These are phyloP conservation scores for Naso thynnoides DNA, from an alignment of 2,797 vertebrate species.

Conservation along the genomic window DNA sequence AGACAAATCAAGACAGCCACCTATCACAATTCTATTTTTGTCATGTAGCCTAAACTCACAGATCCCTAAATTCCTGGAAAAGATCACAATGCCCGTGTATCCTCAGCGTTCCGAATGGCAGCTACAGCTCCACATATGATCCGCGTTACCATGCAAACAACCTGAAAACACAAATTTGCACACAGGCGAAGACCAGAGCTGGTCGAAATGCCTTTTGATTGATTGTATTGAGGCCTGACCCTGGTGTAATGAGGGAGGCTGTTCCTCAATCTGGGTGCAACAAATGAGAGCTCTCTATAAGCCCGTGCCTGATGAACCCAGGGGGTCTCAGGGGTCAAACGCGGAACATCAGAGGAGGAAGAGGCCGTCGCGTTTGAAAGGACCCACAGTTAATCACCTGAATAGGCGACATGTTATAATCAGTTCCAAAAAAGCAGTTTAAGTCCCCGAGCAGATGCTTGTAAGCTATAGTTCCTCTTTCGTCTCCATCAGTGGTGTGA, in stretches of 20 bases:
- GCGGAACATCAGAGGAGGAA: slow-evolving; percentile 5
- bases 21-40: too few relatives aligned
- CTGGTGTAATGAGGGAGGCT: slow-evolving; percentile 47
- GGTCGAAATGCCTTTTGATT: slow-evolving; percentile 20
- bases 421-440: not conserved
- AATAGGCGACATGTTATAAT: not conserved
- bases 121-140: not conserved
- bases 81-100: not conserved
- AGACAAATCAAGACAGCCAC: too few relatives aligned
- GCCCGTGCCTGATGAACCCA: slow-evolving; percentile 29
- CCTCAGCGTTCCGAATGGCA: not conserved
- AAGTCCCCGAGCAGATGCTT: not conserved
- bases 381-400: not conserved
- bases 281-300: slow-evolving; percentile 41
- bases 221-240: slow-evolving; percentile 27
- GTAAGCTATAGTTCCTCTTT: slow-evolving; percentile 38
- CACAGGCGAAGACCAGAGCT: not conserved
- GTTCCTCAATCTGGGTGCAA: slow-evolving; percentile 31
- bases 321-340: slow-evolving; percentile 41
- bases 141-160: not conserved
- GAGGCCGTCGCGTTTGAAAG: not conserved
- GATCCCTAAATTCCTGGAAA: not conserved
- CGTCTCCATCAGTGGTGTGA: not conserved
- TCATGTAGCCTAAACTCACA: too few relatives aligned
- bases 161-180: not conserved